phyloP scores from a whole-genome alignment of 2,113 vertebrate species.

The Podocnemis expansa region DNA sequence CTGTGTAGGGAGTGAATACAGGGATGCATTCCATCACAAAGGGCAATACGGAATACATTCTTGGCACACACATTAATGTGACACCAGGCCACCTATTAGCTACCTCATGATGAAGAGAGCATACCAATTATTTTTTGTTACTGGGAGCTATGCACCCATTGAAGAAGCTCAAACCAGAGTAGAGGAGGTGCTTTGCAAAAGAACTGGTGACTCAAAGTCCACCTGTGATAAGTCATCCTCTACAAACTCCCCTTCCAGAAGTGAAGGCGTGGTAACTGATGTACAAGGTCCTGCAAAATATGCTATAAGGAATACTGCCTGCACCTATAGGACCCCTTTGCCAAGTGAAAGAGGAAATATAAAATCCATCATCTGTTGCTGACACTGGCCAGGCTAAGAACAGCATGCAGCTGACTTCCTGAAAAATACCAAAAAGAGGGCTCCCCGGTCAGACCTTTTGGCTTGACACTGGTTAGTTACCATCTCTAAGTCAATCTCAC shows the following conservation, averaged over 20 bases:
- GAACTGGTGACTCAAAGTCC: too few species aligned
- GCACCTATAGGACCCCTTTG: too few species aligned
- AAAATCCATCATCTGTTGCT: background rate
- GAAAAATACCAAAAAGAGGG: background rate
- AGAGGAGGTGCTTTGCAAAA: too few species aligned
- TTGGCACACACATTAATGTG: too few species aligned
- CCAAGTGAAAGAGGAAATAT: background rate
- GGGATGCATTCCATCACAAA: too few species aligned
- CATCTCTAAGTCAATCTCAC: background rate
- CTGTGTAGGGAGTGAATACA: too few species aligned
- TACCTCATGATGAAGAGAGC: background rate
- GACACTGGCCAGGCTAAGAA: too few species aligned
- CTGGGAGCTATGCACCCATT: background rate
- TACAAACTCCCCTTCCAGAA: background rate
- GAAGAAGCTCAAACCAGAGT: background rate
- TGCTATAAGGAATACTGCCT: too few species aligned
- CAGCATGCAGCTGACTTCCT: background rate
- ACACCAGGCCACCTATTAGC: too few species aligned
- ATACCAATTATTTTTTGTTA: background rate
- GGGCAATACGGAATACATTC: too few species aligned
- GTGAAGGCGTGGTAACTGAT: background rate
- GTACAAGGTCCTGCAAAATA: too few species aligned
- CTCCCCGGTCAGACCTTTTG: background rate
- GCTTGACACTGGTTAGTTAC: background rate
- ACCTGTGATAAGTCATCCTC: background rate